A percentile compares a stretch with the other conserved stretches of the same genome.
These are phyloP conservation scores for Spinibarbus caldwelli DNA, from an alignment of 2,797 vertebrate genomes.

Conservation along the genomic window DNA sequence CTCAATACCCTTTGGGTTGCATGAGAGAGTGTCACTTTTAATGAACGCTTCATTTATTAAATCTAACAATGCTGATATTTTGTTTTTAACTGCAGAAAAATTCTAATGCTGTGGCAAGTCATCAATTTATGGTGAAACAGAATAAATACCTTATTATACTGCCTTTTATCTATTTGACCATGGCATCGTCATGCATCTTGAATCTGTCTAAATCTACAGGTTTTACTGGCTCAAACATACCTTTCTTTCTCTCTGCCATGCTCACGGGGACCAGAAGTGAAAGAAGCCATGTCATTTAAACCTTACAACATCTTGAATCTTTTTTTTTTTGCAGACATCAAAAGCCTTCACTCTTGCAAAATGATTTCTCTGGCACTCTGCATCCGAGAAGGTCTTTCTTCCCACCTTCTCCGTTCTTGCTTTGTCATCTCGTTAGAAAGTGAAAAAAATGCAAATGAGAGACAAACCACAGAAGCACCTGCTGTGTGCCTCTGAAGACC, in stretches of 20 bases:
- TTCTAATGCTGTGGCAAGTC: neutral
- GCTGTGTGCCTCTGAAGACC: conserved; percentile 47
- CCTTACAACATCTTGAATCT: conserved; percentile 48
- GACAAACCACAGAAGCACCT: conserved; percentile 45
- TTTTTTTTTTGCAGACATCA: conserved; percentile 61
- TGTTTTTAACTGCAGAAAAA: neutral
- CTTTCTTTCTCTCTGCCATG: conserved; percentile 25
- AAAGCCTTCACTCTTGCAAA: conserved; percentile 52
- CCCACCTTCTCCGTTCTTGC: neutral
- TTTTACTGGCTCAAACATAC: conserved; percentile 1
- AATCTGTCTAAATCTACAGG: conserved; percentile 27
- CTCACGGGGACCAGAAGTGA: conserved; percentile 43
- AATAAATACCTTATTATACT: conserved; percentile 20
- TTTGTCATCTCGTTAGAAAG: conserved; percentile 60
- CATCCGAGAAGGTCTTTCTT: conserved; percentile 22
- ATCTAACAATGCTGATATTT: conserved; percentile 8
- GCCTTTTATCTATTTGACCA: conserved; percentile 46
- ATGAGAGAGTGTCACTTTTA: neutral
- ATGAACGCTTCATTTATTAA: neutral
- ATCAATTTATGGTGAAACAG: neutral
- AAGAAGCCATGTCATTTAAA: conserved; percentile 44
- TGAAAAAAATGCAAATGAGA: conserved; percentile 60
- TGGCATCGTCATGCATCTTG: neutral
- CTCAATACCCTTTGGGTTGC: neutral
- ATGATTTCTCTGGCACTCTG: conserved; percentile 50